Conservation (phyloP, 2,113 vertebrate species). For the Spermophilus dauricus region DNA sequence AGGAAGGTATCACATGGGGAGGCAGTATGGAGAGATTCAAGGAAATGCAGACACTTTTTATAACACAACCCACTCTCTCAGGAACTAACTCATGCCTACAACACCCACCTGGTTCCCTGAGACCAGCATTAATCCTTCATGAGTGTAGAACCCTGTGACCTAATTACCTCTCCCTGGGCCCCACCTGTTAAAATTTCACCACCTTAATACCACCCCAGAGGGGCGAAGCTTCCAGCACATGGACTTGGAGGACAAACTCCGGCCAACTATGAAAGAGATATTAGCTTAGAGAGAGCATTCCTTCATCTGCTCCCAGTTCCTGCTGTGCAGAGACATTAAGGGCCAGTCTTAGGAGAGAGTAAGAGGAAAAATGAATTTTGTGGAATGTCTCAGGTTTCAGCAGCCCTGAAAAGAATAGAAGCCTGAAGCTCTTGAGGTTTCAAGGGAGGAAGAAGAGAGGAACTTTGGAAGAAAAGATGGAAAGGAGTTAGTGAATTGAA, state of each 20-base stretch:
- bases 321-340: not conserved
- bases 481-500: not conserved
- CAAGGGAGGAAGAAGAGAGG: not conserved
- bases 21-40: not conserved
- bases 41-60: not conserved
- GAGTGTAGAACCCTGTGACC: not conserved
- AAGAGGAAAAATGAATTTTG: not conserved
- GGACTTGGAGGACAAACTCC: no score
- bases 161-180: not conserved
- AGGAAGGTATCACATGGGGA: not conserved
- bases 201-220: not conserved
- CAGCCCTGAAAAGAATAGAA: not conserved
- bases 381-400: not conserved
- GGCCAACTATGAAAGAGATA: not conserved
- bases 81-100: no score
- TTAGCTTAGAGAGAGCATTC: not conserved
- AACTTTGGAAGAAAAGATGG: not conserved
- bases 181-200: no score
- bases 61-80: not conserved
- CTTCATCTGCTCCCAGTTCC: not conserved
- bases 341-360: not conserved
- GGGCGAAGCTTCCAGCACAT: not conserved
- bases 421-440: not conserved
- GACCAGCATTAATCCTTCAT: not conserved
- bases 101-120: not conserved